Evolutionary conservation across 2,797 vertebrate species (phyloP).

Genomic region (Rhinogobio ventralis): DNA sequence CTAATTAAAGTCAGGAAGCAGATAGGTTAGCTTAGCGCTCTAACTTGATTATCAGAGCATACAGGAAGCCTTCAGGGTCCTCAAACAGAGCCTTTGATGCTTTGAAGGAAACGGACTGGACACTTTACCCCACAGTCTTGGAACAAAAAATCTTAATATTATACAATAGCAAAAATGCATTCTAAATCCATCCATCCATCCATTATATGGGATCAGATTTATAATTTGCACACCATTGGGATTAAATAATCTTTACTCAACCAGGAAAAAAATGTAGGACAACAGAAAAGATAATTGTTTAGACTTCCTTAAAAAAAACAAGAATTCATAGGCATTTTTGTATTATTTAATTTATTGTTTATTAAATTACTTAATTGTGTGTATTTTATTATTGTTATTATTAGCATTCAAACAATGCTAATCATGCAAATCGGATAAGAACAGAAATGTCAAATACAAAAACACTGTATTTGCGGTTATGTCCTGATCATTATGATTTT

Average conservation of each 20-base stretch:
- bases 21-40: constrained; percentile 54
- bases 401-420: background rate
- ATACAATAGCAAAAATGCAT: background rate
- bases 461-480: background rate
- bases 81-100: constrained; percentile 45
- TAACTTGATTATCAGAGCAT: constrained; percentile 59
- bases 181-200: background rate
- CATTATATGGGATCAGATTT: background rate
- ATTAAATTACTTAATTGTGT: background rate
- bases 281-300: background rate
- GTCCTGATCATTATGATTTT: background rate
- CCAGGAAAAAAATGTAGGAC: background rate
- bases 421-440: background rate
- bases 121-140: constrained; percentile 37
- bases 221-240: background rate
- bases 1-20: constrained; percentile 67
- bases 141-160: background rate
- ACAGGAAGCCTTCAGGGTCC: constrained; percentile 59
- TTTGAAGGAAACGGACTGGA: constrained; percentile 52
- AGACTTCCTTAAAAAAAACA: background rate
- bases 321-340: background rate
- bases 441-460: background rate
- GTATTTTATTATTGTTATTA: background rate
- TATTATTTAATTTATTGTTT: background rate
- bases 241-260: background rate